These are phyloP conservation scores for Diarsia brunnea DNA, from an alignment of 2,888 invertebrate species.

Conservation along the genomic window DNA sequence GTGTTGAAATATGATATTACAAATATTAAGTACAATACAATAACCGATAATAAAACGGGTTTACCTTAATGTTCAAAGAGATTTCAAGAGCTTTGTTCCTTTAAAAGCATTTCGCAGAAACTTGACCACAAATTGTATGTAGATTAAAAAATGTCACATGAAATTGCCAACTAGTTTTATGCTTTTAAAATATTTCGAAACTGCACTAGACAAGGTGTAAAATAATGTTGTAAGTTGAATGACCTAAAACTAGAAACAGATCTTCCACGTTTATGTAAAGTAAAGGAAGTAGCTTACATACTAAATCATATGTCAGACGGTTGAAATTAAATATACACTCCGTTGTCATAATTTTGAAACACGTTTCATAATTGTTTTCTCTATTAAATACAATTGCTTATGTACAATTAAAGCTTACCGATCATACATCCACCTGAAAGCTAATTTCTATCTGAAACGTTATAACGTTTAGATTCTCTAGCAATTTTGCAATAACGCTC, in stretches of 20 bases:
- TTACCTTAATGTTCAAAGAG: conserved; percentile 36
- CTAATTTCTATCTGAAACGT: conserved; percentile 45
- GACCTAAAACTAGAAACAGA: not conserved
- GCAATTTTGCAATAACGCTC: conserved; percentile 45
- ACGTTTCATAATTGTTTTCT: conserved; percentile 46
- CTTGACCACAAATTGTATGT: conserved; percentile 46
- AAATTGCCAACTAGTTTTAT: conserved; percentile 40
- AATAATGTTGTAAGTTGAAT: conserved; percentile 42
- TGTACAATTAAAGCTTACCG: conserved; percentile 46
- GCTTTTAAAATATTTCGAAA: conserved; percentile 45
- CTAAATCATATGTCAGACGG: conserved; percentile 1
- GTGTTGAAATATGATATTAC: conserved; percentile 76
- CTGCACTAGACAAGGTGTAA: conserved; percentile 42
- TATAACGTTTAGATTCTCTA: conserved; percentile 19
- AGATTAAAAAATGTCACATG: conserved; percentile 54
- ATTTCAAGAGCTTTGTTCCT: conserved; percentile 37
- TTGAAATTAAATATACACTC: conserved; percentile 10
- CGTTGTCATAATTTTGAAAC: conserved; percentile 27
- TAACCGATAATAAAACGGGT: conserved; percentile 43
- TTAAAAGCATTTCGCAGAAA: conserved; percentile 45
- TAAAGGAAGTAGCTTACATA: not conserved
- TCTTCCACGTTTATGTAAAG: conserved; percentile 10
- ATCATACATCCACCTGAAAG: conserved; percentile 39
- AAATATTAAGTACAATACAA: conserved; percentile 61
- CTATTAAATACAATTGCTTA: conserved; percentile 34